These are phyloP conservation scores for Heliconius congener DNA, from an alignment of 1,140 invertebrate genomes.

Conservation along the genomic window DNA sequence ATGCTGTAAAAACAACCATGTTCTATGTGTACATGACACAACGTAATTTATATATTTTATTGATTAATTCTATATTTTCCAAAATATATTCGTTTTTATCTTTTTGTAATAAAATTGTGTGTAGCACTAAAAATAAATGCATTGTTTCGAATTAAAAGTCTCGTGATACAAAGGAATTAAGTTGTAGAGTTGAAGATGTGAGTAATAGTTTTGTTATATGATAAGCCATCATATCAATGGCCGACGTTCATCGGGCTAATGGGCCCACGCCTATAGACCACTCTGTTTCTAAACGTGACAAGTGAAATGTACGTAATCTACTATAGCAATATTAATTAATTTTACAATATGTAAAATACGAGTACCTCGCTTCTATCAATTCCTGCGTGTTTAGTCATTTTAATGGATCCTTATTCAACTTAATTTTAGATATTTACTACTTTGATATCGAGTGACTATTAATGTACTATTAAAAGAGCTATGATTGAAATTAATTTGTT, in stretches of 20 bases:
- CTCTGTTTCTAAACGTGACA: conserved; percentile 14
- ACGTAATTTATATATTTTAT: too few relatives aligned
- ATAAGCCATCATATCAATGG: conserved; percentile 45
- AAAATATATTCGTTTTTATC: not conserved
- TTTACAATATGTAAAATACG: not conserved
- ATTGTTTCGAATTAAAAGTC: not conserved
- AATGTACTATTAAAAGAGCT: too few relatives aligned
- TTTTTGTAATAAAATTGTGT: not conserved
- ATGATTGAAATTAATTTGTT: too few relatives aligned
- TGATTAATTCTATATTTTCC: not conserved
- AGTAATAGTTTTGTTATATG: conserved; percentile 49
- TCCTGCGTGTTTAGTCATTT: not conserved
- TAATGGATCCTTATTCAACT: not conserved
- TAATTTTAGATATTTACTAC: not conserved
- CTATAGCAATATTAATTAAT: conserved; percentile 20
- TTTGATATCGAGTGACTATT: not conserved
- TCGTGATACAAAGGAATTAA: conserved; percentile 33
- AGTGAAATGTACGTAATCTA: conserved; percentile 7
- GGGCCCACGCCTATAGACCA: conserved; percentile 47
- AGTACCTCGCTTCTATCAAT: not conserved
- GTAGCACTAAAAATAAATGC: conserved; percentile 2
- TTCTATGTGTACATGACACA: too few relatives aligned
- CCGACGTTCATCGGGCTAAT: conserved; percentile 52
- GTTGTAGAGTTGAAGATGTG: not conserved
- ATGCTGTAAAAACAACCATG: too few relatives aligned